Evolutionary conservation across 2,888 invertebrate genomes (phyloP), one percentile per base, ranked within the genome.

Genomic region (Epistrophella euchroma): DNA sequence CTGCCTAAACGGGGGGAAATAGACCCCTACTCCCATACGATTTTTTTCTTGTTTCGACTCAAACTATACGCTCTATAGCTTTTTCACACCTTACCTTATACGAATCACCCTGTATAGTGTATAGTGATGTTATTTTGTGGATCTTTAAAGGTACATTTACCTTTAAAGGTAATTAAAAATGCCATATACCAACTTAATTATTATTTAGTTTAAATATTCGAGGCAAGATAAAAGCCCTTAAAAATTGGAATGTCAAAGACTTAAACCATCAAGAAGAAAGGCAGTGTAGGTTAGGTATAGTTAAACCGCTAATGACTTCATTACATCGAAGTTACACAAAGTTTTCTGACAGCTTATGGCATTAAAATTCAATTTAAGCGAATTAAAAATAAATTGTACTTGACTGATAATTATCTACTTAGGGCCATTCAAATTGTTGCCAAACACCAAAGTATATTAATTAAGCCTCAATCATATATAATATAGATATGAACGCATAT

Each of bases 351-450:
- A 79, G 72, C 58, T 43, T 19, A n/a, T n/a, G 43, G 17, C 40
- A 71, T 64, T 60, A 45, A 60, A 56, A 40, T 43, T 15, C 19
- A 40, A 13, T 22, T 50, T 40, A 19, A 50, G 28, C 40, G 66
- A 37, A 25, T n/a, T n/a, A 43, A 66, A 40, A 56, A 47, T 37
- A 68, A 68, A 78, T 73, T 37, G 56, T 52, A 47, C 40, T 45
- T 32, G 40, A 62, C 62, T 56, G 47, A 79, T 71, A 64, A 56
- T 79, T 70, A 62, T 78, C 83, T 70, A 83, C 62, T 78, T 70
- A 70, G 74, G 70, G 37, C 47, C 62, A 62, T 70, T 40, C 62
- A 50, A 74, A 78, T 25, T 50, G 62, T 64, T 84, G 35, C 50
- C 47, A 64, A 43, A 52, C 68, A 32, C 13, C 58, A 22, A 60